Conservation (phyloP, 2,113 vertebrate species). For the Gallinago media region DNA sequence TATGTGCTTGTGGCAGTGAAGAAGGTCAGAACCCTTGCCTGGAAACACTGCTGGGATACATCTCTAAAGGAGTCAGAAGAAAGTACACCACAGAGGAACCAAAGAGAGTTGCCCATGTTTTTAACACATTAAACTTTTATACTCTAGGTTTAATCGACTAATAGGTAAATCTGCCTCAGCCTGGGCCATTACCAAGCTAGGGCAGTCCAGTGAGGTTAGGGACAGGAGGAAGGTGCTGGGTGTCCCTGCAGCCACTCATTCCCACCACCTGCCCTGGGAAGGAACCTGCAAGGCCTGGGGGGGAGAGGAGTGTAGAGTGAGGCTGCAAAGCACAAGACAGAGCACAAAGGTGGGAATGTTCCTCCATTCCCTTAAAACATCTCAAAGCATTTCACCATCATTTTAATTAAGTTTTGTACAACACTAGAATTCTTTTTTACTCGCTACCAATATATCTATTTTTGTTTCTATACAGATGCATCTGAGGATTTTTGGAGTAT, state of each 20-base stretch:
- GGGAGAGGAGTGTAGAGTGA: rapidly evolving
- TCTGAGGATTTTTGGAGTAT: background rate
- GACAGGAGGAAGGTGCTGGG: background rate
- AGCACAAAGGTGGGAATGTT: background rate
- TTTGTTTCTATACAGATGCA: background rate
- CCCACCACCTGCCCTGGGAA: background rate
- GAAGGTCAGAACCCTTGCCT: background rate
- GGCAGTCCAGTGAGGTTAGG: background rate
- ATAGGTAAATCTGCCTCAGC: background rate
- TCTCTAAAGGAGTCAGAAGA: background rate
- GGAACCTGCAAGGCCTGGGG: background rate
- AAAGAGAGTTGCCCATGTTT: background rate
- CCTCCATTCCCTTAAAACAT: background rate
- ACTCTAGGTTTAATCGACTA: background rate
- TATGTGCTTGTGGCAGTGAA: background rate
- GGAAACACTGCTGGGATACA: background rate
- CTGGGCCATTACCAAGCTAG: rapidly evolving
- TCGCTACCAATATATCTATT: background rate
- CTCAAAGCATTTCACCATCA: background rate
- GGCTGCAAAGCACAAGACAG: background rate
- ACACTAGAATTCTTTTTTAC: background rate
- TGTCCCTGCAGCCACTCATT: background rate
- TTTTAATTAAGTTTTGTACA: background rate
- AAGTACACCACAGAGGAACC: background rate
- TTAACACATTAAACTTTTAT: background rate